Base-by-base conservation (phyloP, 2,797 vertebrate genomes). In the Falco berigora region DNA sequence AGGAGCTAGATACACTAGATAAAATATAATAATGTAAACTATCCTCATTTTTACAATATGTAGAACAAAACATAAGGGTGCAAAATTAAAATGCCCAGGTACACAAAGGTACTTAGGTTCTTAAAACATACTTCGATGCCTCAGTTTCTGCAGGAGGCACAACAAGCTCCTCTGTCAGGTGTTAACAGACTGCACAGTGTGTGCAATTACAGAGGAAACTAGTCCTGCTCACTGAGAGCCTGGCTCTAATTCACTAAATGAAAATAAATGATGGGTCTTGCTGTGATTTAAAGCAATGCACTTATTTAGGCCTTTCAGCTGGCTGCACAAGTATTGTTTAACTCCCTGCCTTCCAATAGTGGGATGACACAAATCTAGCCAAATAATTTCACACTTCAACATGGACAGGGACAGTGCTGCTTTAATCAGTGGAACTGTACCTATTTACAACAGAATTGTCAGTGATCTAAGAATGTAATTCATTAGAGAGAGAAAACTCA, bases 111-210 rank as follows among this genome's bases (percentile, higher is more conserved):
- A 67, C 67, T 52, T 75, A 56, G 14, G 47, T 62, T 55, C 68
- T 75, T 79, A 56, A 75, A 71, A 28, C 10, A 47, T 8, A 49
- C 28, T 77, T 66, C 0, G 4, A 18, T 46, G 62, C 49, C 52
- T 62, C 50, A 55, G 22, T 55, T 82, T 74, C 47, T 79, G 68
- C 32, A 56, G 46, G 25, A 67, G 42, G n/a, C 16, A 59, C 9
- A 13, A 15, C 23, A 36, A 59, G 46, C 7, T 73, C 10, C 63
- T 63, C 36, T 89, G 42, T 52, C 15, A 38, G 55, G 47, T 44
- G 62, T 68, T 52, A 55, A 53, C 36, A 46, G 38, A 55, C 4
- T 5, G 49, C 20, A 36, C 0, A 1, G 23, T 2, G 3, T 1
- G 3, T 68, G 36, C 9, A 25, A 10, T 75, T n/a, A 58, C 23